phyloP scores from a whole-genome alignment of 2,797 vertebrate species.

The Intellagama lesueurii region DNA sequence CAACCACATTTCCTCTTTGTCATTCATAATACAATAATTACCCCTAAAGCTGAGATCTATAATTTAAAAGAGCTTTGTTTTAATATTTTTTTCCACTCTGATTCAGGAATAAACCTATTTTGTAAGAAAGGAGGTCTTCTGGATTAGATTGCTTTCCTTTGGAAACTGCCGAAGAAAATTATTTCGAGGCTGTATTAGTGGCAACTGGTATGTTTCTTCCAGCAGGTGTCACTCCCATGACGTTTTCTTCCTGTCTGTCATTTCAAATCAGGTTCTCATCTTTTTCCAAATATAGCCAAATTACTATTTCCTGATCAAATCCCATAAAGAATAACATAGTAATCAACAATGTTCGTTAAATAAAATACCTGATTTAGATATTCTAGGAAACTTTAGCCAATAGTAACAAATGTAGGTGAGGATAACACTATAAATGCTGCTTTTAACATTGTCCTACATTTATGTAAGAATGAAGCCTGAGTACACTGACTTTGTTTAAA shows the following conservation, averaged over 20 bases:
- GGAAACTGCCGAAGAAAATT: slow-evolving; percentile 47
- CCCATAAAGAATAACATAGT: background rate
- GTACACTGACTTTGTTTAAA: background rate
- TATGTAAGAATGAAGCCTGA: background rate
- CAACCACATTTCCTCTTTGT: background rate
- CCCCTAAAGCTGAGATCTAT: background rate
- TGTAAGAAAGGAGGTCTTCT: slow-evolving; percentile 15
- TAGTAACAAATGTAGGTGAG: background rate
- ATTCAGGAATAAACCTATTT: slow-evolving; percentile 1
- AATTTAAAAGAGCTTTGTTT: slow-evolving; percentile 2
- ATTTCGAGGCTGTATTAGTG: background rate
- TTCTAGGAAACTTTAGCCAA: background rate
- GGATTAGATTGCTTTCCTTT: slow-evolving; percentile 29
- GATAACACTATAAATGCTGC: background rate
- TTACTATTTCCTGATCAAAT: background rate
- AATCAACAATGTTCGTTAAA: background rate
- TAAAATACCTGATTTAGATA: background rate
- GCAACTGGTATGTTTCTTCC: slow-evolving; percentile 39
- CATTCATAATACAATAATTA: background rate
- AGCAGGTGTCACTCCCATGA: slow-evolving; percentile 63
- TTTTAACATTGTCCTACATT: background rate
- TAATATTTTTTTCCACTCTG: slow-evolving; percentile 23
- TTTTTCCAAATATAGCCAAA: background rate
- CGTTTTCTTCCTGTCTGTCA: slow-evolving; percentile 21
- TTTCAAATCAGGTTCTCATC: background rate